phyloP scores from a whole-genome alignment of 2,888 invertebrate genomes.

The Calephelis perditalis region DNA sequence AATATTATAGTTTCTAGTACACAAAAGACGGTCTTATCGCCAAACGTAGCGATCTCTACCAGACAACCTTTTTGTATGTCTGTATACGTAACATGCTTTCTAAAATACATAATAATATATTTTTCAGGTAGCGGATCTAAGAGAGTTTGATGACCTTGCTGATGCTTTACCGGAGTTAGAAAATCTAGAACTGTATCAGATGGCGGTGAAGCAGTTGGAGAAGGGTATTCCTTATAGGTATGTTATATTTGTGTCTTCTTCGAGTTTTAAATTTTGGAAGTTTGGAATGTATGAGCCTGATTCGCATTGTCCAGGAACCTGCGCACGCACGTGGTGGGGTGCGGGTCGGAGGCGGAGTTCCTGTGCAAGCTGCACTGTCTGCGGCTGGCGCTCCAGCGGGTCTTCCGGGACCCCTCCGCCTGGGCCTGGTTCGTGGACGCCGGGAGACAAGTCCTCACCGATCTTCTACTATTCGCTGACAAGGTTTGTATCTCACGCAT shows the following conservation, averaged over 20 bases:
- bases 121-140: constrained; percentile 87
- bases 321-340: constrained; percentile 92
- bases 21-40: too few species aligned
- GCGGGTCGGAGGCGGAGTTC: constrained; percentile 95
- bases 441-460: constrained; percentile 92
- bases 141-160: constrained; percentile 92
- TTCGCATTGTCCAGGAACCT: constrained; percentile 73
- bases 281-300: too few species aligned
- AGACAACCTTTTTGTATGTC: too few species aligned
- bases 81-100: too few species aligned
- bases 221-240: constrained; percentile 84
- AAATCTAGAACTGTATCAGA: constrained; percentile 89
- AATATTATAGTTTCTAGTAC: too few species aligned
- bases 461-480: constrained; percentile 91
- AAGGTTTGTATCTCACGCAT: constrained; percentile 71
- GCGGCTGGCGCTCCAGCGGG: constrained; percentile 89
- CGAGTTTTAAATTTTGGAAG: neutral
- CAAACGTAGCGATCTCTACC: too few species aligned
- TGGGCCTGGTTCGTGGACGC: constrained; percentile 92
- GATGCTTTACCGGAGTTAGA: constrained; percentile 88
- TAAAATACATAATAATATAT: too few species aligned
- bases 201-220: constrained; percentile 90
- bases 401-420: constrained; percentile 83
- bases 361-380: constrained; percentile 96
- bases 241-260: constrained; percentile 16